Evolutionary conservation across 2,113 vertebrate genomes (phyloP).

Genomic region (Phrynosoma platyrhinos): DNA sequence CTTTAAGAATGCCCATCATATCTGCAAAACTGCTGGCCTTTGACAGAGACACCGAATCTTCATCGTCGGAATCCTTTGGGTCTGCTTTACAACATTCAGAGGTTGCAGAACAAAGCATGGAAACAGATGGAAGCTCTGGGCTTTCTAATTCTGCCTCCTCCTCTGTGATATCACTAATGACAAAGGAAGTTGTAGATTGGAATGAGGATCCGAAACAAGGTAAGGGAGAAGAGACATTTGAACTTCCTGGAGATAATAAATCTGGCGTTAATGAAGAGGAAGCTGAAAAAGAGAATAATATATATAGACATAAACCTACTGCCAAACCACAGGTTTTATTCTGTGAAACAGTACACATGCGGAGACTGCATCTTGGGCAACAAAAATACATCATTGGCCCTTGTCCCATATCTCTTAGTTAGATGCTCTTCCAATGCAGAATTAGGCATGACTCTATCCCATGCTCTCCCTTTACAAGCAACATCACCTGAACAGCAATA

Average conservation of each 20-base stretch:
- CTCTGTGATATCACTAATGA: constrained; percentile 97
- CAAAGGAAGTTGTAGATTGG: constrained; percentile 94
- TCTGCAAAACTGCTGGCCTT: constrained; percentile 99
- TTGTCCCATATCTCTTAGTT: background rate
- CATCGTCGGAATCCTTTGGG: constrained; percentile 86
- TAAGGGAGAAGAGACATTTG: constrained; percentile 91
- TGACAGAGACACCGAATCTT: constrained; percentile 93
- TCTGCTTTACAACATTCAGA: constrained; percentile 87
- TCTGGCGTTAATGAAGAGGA: constrained; percentile 92
- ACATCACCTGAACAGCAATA: background rate
- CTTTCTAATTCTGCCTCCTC: constrained; percentile 91
- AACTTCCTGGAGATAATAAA: constrained; percentile 93
- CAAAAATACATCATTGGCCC: background rate
- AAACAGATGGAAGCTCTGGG: constrained; percentile 86
- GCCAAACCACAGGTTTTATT: background rate
- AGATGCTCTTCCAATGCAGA: background rate
- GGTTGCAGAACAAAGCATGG: constrained; percentile 88
- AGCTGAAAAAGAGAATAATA: constrained; percentile 78
- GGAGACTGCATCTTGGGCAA: background rate
- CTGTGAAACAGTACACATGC: background rate
- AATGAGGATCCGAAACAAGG: constrained; percentile 92
- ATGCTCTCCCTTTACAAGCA: background rate
- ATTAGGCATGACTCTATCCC: background rate
- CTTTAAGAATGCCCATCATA: constrained; percentile 97
- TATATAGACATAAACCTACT: background rate